Base-by-base conservation (phyloP, 2,888 invertebrate species). In the Drosophila pseudotakahashii region DNA sequence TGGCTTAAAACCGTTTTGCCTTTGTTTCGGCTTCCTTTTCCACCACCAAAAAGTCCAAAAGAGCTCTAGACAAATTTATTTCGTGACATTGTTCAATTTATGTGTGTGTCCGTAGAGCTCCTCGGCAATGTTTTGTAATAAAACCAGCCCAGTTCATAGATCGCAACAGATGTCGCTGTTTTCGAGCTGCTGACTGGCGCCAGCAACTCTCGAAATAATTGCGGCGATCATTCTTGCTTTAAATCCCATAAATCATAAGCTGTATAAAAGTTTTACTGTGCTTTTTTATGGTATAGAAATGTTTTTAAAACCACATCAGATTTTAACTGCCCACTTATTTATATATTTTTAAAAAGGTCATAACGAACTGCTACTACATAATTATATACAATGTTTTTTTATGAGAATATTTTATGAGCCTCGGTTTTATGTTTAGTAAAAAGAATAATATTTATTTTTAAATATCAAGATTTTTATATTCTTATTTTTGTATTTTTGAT, bases 1-100 rank as follows among this genome's bases (percentile, higher is more conserved):
- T 73, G 19, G 73, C 63, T 26, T 26, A 71, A 53, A 75, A 61
- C 75, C 58, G 54, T 60, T 62, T 50, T 39, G 62, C 36, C 57
- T 62, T 72, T 71, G 51, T 77, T 58, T 50, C 44, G 61, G 41
- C 60, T 45, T 58, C 63, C 62, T 55, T 41, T 58, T 60, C 64
- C 42, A 41, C 32, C 42, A 37, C 26, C 26, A 26, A 26, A 26
- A 59, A 57, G 34, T 64, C 72, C 70, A 23, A 23, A 64, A 26
- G 67, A 34, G 34, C 36, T 51, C 61, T 66, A 68, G 73, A 70
- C 74, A 75, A 84, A 84, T 85, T 88, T 85, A 88, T 88, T 83
- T 86, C 86, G 77, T 83, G 88, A 86, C 84, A 88, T 81, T 81
- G 86, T 83, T 79, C 51, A 79, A 88, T 88, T 85, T 85, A 85